phyloP scores from a whole-genome alignment of 2,888 invertebrate genomes.

The Sesia bembeciformis region DNA sequence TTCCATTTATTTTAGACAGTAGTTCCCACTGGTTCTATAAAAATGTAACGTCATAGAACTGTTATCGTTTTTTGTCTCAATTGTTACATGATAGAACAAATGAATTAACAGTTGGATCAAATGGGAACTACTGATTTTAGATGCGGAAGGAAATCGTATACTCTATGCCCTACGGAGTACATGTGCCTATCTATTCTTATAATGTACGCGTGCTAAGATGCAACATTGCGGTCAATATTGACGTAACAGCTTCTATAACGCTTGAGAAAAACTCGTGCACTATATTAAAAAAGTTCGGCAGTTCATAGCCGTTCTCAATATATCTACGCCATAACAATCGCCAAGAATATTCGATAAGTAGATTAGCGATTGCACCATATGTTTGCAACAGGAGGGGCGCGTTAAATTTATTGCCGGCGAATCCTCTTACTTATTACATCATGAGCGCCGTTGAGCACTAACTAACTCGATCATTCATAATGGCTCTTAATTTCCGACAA shows the following conservation, averaged over 20 bases:
- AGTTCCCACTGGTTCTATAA: too few species aligned
- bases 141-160: neutral
- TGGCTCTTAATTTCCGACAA: too few species aligned
- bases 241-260: neutral
- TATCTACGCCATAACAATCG: neutral
- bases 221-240: neutral
- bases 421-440: conserved; percentile 48
- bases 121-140: neutral
- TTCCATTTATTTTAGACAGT: neutral
- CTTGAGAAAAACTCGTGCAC: neutral
- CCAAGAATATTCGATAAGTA: conserved; percentile 23
- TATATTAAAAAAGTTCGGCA: neutral
- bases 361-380: conserved; percentile 48
- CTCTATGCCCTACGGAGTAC: neutral
- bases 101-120: too few species aligned
- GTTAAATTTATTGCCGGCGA: conserved; percentile 40
- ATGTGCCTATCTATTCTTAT: neutral
- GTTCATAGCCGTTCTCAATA: neutral
- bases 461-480: conserved; percentile 35
- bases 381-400: conserved; percentile 42
- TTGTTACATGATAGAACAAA: too few species aligned
- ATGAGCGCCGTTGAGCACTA: conserved; percentile 42
- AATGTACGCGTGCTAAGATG: neutral
- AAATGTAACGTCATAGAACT: too few species aligned
- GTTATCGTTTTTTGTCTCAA: too few species aligned